Conservation (phyloP, 1,140 invertebrate genomes). For the Hestina assimilis region DNA sequence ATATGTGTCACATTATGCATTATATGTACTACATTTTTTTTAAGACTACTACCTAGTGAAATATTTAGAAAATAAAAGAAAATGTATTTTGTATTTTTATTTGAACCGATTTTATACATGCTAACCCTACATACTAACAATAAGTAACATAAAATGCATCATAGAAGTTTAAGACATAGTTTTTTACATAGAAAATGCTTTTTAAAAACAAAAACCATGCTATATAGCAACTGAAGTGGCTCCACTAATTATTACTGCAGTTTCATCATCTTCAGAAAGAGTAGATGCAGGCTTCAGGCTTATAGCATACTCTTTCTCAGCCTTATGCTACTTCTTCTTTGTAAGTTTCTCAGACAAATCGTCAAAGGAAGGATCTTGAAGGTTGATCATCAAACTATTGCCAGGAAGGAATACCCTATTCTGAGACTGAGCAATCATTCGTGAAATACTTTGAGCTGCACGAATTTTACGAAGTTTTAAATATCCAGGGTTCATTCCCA, state of each 20-base stretch:
- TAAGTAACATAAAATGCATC: conserved; percentile 73
- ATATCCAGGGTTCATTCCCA: conserved; percentile 97
- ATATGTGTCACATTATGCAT: too few relatives aligned
- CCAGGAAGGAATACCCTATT: conserved; percentile 97
- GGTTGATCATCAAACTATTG: conserved; percentile 97
- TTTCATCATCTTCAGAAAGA: conserved; percentile 59
- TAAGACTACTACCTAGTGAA: too few relatives aligned
- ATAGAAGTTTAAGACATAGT: conserved; percentile 35
- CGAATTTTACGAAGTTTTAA: conserved; percentile 98
- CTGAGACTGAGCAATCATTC: conserved; percentile 96
- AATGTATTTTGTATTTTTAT: conserved; percentile 27
- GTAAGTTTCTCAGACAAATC: conserved; percentile 88
- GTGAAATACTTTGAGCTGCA: conserved; percentile 97
- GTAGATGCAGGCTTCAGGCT: conserved; percentile 50
- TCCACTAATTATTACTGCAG: conserved; percentile 58
- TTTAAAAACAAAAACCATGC: conserved; percentile 37
- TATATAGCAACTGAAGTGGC: conserved; percentile 61
- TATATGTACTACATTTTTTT: too few relatives aligned
- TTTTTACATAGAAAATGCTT: conserved; percentile 45
- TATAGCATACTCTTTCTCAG: conserved; percentile 54
- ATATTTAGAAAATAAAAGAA: neutral
- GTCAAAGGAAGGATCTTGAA: conserved; percentile 96
- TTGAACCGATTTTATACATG: conserved; percentile 55
- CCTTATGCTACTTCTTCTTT: conserved; percentile 86
- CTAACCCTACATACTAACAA: conserved; percentile 70